phyloP scores from a whole-genome alignment of 2,888 invertebrate species.

The Junonia oenone region DNA sequence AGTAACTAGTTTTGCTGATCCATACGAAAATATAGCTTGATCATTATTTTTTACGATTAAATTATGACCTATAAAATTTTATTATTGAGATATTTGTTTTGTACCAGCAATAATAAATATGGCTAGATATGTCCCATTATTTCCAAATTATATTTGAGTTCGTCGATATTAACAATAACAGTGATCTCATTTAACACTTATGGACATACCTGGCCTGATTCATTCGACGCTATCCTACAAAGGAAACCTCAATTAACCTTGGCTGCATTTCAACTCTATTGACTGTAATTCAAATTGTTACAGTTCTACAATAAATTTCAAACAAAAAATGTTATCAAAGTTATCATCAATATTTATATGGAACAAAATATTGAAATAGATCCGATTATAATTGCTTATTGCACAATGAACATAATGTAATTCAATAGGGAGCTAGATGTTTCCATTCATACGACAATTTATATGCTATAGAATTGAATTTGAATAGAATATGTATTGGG shows the following conservation, averaged over 20 bases:
- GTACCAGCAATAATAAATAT: too few relatives aligned
- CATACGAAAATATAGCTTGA: not conserved
- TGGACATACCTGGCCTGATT: constrained; percentile 19
- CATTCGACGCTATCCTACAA: constrained; percentile 20
- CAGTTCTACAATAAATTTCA: not conserved
- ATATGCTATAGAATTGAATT: not conserved
- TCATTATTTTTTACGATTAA: not conserved
- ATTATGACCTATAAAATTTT: not conserved
- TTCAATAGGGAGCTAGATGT: not conserved
- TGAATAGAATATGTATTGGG: not conserved
- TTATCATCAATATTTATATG: not conserved
- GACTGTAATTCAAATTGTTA: not conserved
- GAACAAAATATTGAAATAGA: not conserved
- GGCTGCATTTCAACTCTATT: constrained; percentile 32
- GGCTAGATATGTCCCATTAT: too few relatives aligned
- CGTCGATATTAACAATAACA: constrained; percentile 1
- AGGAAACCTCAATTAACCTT: constrained; percentile 49
- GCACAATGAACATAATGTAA: not conserved
- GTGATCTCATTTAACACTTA: constrained; percentile 17
- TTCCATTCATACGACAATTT: not conserved
- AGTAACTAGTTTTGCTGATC: not conserved
- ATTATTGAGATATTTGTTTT: not conserved
- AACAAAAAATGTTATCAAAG: too few relatives aligned
- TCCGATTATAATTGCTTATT: not conserved
- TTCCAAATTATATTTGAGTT: not conserved